phyloP scores from a whole-genome alignment of 2,888 invertebrate species.

The Danaus chrysippus region DNA sequence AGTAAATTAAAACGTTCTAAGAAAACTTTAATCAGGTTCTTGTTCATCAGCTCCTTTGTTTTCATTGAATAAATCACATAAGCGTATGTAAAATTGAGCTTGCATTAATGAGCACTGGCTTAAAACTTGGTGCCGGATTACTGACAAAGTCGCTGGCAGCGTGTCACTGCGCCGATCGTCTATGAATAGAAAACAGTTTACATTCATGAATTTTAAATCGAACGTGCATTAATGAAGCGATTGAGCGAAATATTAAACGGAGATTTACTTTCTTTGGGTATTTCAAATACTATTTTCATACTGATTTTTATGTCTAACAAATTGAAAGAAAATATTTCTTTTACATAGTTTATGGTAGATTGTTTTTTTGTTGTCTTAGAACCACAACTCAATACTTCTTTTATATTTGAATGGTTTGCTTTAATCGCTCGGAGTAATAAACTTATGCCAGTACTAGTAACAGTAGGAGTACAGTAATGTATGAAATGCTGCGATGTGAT shows the following conservation, averaged over 20 bases:
- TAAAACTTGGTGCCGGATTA: constrained; percentile 5
- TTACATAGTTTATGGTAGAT: too few species aligned
- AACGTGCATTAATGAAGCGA: constrained; percentile 4
- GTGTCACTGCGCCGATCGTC: constrained; percentile 6
- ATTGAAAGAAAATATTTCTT: too few species aligned
- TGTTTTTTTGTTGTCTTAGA: too few species aligned
- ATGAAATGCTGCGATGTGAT: constrained; percentile 21
- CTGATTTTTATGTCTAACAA: too few species aligned
- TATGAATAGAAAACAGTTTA: constrained; percentile 8
- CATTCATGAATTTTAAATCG: constrained; percentile 7
- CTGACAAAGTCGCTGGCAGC: constrained; percentile 8
- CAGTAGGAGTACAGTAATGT: not conserved
- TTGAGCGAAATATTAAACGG: not conserved
- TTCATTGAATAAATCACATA: constrained; percentile 8
- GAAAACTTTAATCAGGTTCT: not conserved
- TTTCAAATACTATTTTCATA: too few species aligned
- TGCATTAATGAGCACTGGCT: constrained; percentile 6
- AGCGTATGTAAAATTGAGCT: constrained; percentile 9
- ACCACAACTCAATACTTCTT: too few species aligned
- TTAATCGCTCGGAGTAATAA: too few species aligned
- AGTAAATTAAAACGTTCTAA: not conserved
- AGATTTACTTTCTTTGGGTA: too few species aligned
- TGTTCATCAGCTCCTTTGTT: not conserved
- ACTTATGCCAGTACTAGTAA: too few species aligned
- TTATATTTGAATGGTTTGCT: too few species aligned